These are phyloP conservation scores for Drosophila algonquin DNA, from an alignment of 2,888 invertebrate genomes.

Conservation along the genomic window DNA sequence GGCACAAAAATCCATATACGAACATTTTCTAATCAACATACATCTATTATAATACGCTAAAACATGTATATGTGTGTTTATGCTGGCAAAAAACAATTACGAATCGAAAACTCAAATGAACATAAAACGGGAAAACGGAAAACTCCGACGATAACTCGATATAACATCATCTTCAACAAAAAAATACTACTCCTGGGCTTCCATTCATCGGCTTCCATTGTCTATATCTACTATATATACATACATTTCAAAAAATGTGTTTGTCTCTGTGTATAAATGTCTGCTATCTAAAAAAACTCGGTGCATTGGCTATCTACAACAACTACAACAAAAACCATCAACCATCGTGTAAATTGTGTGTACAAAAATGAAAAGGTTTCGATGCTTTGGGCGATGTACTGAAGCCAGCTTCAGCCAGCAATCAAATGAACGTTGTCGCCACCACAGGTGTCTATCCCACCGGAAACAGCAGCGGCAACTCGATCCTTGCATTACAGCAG, in stretches of 20 bases:
- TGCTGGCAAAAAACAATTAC: conserved; percentile 41
- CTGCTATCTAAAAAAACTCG: conserved; percentile 50
- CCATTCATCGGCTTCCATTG: conserved; percentile 65
- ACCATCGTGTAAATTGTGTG: conserved; percentile 31
- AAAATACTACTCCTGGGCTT: conserved; percentile 37
- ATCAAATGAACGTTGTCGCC: conserved; percentile 83
- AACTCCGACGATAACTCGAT: conserved; percentile 38
- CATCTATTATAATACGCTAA: conserved; percentile 29
- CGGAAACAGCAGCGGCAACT: conserved; percentile 76
- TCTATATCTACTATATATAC: conserved; percentile 48
- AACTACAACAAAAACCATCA: conserved; percentile 18
- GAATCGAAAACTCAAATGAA: conserved; percentile 13
- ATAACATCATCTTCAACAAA: conserved; percentile 32
- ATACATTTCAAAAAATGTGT: conserved; percentile 55
- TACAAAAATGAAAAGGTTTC: conserved; percentile 85
- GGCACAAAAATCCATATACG: conserved; percentile 77
- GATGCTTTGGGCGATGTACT: conserved; percentile 90
- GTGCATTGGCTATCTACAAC: conserved; percentile 66
- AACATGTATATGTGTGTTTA: conserved; percentile 38
- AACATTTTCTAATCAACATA: conserved; percentile 46
- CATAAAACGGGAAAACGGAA: conserved; percentile 31
- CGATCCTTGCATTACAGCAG: conserved; percentile 69
- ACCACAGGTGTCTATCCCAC: conserved; percentile 77
- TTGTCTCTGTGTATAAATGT: conserved; percentile 77
- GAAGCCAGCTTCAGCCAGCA: conserved; percentile 85